These are phyloP conservation scores for Acrobasis repandana DNA, from an alignment of 2,888 invertebrate species.

Conservation along the genomic window DNA sequence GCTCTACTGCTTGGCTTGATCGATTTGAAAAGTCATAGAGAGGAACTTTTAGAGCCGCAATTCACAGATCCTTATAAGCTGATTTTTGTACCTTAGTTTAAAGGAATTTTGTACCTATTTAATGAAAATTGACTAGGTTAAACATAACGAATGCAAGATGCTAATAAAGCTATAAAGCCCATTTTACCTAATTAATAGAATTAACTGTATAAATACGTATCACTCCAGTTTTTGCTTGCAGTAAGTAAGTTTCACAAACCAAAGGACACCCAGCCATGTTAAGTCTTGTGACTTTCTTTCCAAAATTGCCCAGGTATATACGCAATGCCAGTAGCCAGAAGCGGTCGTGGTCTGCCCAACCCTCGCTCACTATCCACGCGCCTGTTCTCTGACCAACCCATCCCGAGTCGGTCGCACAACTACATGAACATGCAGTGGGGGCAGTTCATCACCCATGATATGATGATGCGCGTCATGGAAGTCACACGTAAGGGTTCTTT, in stretches of 20 bases:
- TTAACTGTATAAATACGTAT: too few relatives aligned
- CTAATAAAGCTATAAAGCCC: too few relatives aligned
- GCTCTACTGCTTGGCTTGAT: background rate
- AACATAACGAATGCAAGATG: too few relatives aligned
- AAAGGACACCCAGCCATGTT: background rate
- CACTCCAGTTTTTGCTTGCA: too few relatives aligned
- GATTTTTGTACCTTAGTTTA: too few relatives aligned
- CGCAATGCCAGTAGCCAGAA: conserved; percentile 78
- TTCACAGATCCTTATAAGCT: too few relatives aligned
- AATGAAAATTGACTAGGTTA: too few relatives aligned
- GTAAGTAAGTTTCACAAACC: background rate
- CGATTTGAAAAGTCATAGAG: background rate
- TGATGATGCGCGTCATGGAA: conserved; percentile 85
- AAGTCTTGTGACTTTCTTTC: background rate
- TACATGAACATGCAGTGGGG: conserved; percentile 88
- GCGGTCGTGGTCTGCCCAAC: conserved; percentile 83
- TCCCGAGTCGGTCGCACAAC: conserved; percentile 78
- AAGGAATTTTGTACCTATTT: too few relatives aligned
- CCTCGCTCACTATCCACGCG: conserved; percentile 85
- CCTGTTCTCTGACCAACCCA: conserved; percentile 79
- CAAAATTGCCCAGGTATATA: conserved; percentile 64
- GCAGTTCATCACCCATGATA: conserved; percentile 88
- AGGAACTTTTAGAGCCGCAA: too few relatives aligned
- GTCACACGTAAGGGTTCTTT: conserved; percentile 60
- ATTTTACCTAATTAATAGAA: too few relatives aligned